Evolutionary conservation across 2,797 vertebrate genomes (phyloP).

Genomic region (Lates japonicus): DNA sequence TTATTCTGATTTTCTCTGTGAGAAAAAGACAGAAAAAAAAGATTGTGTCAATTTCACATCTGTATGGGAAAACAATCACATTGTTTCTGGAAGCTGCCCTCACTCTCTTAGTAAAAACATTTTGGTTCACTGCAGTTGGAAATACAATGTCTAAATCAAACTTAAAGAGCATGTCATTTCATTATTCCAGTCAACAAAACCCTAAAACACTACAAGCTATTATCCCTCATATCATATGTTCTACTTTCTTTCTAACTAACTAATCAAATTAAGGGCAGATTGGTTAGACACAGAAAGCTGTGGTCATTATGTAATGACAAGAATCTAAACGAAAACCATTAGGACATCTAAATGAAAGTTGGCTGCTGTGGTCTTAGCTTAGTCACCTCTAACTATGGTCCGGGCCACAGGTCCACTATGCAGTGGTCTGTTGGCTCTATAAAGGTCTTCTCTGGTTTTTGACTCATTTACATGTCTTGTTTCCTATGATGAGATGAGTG

Average conservation of each 20-base stretch:
- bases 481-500: constrained; percentile 18
- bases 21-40: constrained; percentile 76
- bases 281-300: constrained; percentile 64
- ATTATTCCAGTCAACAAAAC: constrained; percentile 27
- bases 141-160: constrained; percentile 31
- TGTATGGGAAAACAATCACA: constrained; percentile 81
- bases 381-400: constrained; percentile 62
- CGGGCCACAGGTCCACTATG: constrained; percentile 56
- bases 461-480: constrained; percentile 49
- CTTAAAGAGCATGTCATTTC: constrained; percentile 44
- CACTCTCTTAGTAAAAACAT: constrained; percentile 58
- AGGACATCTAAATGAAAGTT: constrained; percentile 55
- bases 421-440: constrained; percentile 49
- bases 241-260: constrained; percentile 30
- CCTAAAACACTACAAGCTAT: constrained; percentile 27
- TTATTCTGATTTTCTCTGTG: constrained; percentile 79
- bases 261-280: constrained; percentile 62
- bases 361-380: constrained; percentile 63
- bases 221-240: constrained; percentile 30
- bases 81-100: constrained; percentile 77
- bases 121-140: constrained; percentile 46
- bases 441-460: constrained; percentile 54
- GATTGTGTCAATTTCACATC: constrained; percentile 82
- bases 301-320: constrained; percentile 56
- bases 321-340: constrained; percentile 43